Percentiles rank a stretch among this genome's conserved stretches.
Evolutionary conservation across 2,888 invertebrate genomes (phyloP).

Genomic region (Morpho deidamia): DNA sequence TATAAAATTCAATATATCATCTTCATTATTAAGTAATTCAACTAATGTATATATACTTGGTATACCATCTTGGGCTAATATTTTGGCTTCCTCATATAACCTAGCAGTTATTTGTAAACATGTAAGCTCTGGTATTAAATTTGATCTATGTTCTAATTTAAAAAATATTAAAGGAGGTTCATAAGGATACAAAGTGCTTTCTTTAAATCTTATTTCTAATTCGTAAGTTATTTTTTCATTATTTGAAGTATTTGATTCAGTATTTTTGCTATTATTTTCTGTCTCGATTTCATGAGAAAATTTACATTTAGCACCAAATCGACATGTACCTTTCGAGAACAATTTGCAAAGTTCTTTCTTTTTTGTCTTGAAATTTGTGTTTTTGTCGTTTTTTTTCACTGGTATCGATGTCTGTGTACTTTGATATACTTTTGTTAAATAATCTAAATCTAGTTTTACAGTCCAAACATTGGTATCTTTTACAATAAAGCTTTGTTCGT

Average conservation of each 20-base stretch:
- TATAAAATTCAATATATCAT: slow-evolving; percentile 80
- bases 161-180: slow-evolving; percentile 86
- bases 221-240: slow-evolving; percentile 74
- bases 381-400: slow-evolving; percentile 57
- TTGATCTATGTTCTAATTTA: slow-evolving; percentile 77
- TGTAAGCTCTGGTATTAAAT: slow-evolving; percentile 80
- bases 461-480: slow-evolving; percentile 87
- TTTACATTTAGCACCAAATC: slow-evolving; percentile 85
- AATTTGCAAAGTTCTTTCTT: slow-evolving; percentile 81
- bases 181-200: slow-evolving; percentile 84
- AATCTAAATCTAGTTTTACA: slow-evolving; percentile 82
- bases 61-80: slow-evolving; percentile 82
- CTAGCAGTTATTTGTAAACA: slow-evolving; percentile 82
- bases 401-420: slow-evolving; percentile 68
- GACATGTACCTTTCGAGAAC: slow-evolving; percentile 82
- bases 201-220: slow-evolving; percentile 86
- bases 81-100: slow-evolving; percentile 83
- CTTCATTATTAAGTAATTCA: slow-evolving; percentile 83
- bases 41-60: slow-evolving; percentile 85
- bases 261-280: slow-evolving; percentile 33
- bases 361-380: slow-evolving; percentile 62
- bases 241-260: slow-evolving; percentile 41
- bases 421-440: slow-evolving; percentile 77
- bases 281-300: slow-evolving; percentile 82
- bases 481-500: slow-evolving; percentile 82